Evolutionary conservation across 2,888 invertebrate species (phyloP), one percentile per base, ranked within the genome.

Genomic region (Azorinus chamasolen): DNA sequence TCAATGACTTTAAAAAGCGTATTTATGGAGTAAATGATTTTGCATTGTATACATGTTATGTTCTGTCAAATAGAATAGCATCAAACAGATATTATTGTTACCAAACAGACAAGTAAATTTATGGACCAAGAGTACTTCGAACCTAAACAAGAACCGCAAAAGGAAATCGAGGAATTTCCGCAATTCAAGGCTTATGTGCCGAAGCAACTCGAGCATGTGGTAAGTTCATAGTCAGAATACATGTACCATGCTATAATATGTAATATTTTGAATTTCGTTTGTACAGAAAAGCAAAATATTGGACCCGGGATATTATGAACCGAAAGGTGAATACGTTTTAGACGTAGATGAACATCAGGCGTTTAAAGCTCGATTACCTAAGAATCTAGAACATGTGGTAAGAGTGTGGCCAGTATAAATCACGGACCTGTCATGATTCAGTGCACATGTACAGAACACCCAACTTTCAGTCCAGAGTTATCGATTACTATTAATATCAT

Each of bases 331-430:
- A 46, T 73, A 78, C 61, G 61, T 78, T 1, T 22, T 73, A 18
- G 78, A 78, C 22, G 53, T 57, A 14, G 53, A 68, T 1, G 75
- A 69, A 18, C 32, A 25, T 22, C 37, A 41, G 3, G 59, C 59
- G 24, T 77, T 81, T 43, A 69, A 61, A 69, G 55, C 74, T 0
- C 74, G 54, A n/a, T 65, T 65, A 22, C 79, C 79, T 1, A 75
- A 58, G 41, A 53, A 69, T 22, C 53, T 80, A n/a, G 79, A 80
- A 65, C 75, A 80, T 58, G 72, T 80, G 45, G 79, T 80, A 57
- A 65, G 72, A 53, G 54, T 0, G 32, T 32, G 32, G 32, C 45
- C 14, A 14, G 14, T 5, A 6, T 24, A 24, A 24, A 51, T 3
- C 6, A 48, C n/a, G n/a, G n/a, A n/a, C n/a, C n/a, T n/a, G n/a